Evolutionary conservation across 1,140 invertebrate species (phyloP), one percentile per base, ranked within the genome.

Genomic region (Drosophila willistoni): DNA sequence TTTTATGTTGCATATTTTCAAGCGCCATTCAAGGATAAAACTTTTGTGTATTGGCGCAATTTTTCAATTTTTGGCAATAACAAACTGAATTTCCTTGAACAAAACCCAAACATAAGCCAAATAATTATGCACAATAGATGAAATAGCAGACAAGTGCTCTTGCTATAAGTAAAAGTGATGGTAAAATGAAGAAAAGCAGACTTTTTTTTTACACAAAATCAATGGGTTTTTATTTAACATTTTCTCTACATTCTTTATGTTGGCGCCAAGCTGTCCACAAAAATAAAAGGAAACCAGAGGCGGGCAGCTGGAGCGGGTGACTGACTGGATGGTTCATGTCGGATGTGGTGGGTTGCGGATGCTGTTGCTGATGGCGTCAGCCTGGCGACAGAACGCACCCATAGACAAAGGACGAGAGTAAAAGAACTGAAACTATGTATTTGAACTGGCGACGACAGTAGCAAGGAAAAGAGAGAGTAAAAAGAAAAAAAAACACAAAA

Each of bases 191-290:
- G 25, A 61, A 39, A 59, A 62, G 57, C 69, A 67, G 66, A 70
- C 68, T 41, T 77, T 75, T 90, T 81, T 84, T 51, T 4, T 12
- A 9, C 12, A 12, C 36, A 71, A 73, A 89, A 85, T 79, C 69
- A 79, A 78, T 78, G 69, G 42, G n/a, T 14, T 44, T 44, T 44
- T 44, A 14, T 44, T 44, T 44, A 44, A 44, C 42, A 19, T 51
- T 51, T 51, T 51, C 10, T 51, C 17, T 51, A 51, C 9, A 51
- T 89, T 89, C 77, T 89, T 81, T 90, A 90, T 89, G 75, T 81
- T 90, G 84, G 84, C 84, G 84, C 85, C 84, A 77, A 64, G 36
- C 64, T 75, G 84, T 89, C 84, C 85, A 64, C 73, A 66, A 89
- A 90, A 85, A 90, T 85, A 89, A 81, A 74, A 77, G 81, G 62